Base-by-base conservation (phyloP, 2,888 invertebrate genomes). In the Geophilus truncorum region DNA sequence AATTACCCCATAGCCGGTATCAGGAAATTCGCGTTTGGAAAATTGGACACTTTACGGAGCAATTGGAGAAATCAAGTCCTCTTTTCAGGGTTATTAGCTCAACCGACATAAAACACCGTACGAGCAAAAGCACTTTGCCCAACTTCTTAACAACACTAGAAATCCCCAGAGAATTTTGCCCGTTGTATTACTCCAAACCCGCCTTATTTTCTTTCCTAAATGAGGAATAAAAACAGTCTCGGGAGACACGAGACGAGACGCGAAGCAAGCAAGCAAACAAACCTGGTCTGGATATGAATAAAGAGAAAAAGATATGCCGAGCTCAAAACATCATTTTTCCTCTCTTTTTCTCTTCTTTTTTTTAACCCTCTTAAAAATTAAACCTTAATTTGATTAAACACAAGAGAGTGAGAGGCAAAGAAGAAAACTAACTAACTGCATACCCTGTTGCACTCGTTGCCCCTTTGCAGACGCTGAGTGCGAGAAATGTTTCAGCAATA, bases 381-480 rank as follows among this genome's bases (percentile, higher is more conserved):
- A 78, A 28, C 51, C 78, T 78, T 78, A 78, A 78, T 78, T 78
- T 78, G 78, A 78, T 78, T 78, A 78, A 78, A 78, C 78, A 77
- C 30, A 18, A 36, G 78, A 77, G 78, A 36, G 36, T n/a, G 18
- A 7, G n/a, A 34, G 9, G 30, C 23, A 77, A 36, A 77, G 30
- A 77, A 21, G 9, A 32, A 70, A 70, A 70, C 70, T 28, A 70
- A 70, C 28, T 45, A 45, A 45, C n/a, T 45, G n/a, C 18, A 45
- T 45, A 70, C 70, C 34, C 77, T 77, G 34, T 77, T 77, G 77
- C 77, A 36, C 32, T 28, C 30, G 76, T 75, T 28, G 76, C 76
- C 28, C 30, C 76, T 23, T 32, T 21, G 25, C 21, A 28, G 76
- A 2, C 3, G 75, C 30, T 30, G 75, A 75, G 75, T 34, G 77